Percentiles rank a stretch among this genome's conserved stretches.
phyloP scores from a whole-genome alignment of 2,797 vertebrate species.

The Cryptoprocta ferox region DNA sequence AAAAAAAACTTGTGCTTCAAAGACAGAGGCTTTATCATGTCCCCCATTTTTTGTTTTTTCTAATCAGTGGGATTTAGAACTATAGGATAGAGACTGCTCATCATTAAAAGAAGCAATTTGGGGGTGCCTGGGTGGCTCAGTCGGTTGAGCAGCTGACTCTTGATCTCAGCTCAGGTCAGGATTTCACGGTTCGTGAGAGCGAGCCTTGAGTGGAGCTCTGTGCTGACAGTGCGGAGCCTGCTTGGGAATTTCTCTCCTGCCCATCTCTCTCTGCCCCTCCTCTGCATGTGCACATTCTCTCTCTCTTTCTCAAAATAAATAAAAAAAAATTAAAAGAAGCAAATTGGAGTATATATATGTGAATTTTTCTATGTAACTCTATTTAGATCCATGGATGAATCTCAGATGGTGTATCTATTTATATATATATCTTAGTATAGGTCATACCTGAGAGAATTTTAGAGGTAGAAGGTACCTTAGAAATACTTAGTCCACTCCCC shows the following conservation, averaged over 20 bases:
- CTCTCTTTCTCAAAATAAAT: too few relatives aligned
- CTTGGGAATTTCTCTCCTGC: too few relatives aligned
- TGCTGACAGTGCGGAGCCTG: too few relatives aligned
- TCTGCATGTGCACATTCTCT: too few relatives aligned
- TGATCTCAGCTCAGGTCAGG: too few relatives aligned
- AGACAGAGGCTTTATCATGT: conserved; percentile 8
- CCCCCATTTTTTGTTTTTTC: conserved; percentile 29
- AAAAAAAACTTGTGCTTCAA: neutral
- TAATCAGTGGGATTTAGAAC: neutral
- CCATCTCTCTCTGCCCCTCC: too few relatives aligned
- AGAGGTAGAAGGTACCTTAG: neutral
- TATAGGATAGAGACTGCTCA: neutral
- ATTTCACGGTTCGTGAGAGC: too few relatives aligned
- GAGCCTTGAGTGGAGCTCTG: too few relatives aligned
- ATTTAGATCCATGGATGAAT: neutral
- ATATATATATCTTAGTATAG: neutral
- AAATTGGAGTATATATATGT: neutral
- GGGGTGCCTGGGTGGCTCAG: too few relatives aligned
- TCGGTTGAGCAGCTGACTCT: too few relatives aligned
- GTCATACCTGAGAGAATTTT: conserved; percentile 5
- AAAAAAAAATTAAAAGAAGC: neutral
- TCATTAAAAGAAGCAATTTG: neutral
- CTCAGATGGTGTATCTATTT: neutral
- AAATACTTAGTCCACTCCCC: neutral
- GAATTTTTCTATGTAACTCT: neutral